phyloP scores from a whole-genome alignment of 2,888 invertebrate species.

The Tholera decimalis region DNA sequence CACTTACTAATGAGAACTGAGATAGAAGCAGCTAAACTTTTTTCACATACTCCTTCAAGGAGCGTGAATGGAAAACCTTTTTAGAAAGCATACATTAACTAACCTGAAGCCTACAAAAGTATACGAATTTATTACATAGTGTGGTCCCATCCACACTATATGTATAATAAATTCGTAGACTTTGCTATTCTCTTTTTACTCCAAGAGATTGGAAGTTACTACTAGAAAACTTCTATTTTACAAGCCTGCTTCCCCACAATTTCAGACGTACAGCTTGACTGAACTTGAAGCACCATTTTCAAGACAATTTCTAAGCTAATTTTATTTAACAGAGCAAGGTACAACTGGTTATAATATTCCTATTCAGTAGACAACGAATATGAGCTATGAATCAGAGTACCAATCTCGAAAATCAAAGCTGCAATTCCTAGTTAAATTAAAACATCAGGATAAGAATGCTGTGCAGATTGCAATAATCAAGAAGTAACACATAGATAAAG shows the following conservation, averaged over 20 bases:
- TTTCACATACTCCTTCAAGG: slow-evolving; percentile 31
- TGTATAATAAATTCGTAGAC: no score
- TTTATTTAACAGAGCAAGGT: not conserved
- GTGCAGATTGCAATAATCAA: not conserved
- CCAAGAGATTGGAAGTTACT: no score
- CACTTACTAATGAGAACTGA: slow-evolving; percentile 32
- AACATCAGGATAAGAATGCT: not conserved
- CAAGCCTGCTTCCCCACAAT: not conserved
- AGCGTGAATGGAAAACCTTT: slow-evolving; percentile 29
- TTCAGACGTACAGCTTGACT: not conserved
- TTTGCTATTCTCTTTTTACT: no score
- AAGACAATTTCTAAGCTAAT: not conserved
- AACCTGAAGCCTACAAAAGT: slow-evolving; percentile 11
- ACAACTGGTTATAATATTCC: not conserved
- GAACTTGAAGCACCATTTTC: slow-evolving; percentile 2
- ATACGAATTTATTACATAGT: not conserved
- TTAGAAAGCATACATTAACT: slow-evolving; percentile 23
- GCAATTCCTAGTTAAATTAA: not conserved
- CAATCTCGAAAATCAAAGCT: not conserved
- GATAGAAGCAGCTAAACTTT: slow-evolving; percentile 39
- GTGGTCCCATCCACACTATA: not conserved
- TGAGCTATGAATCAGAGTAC: not conserved
- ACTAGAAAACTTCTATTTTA: no score
- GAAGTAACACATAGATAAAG: not conserved
- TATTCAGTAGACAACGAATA: not conserved